These are phyloP conservation scores for Drosophila sturtevanti DNA, from an alignment of 1,140 invertebrate genomes.

Conservation along the genomic window DNA sequence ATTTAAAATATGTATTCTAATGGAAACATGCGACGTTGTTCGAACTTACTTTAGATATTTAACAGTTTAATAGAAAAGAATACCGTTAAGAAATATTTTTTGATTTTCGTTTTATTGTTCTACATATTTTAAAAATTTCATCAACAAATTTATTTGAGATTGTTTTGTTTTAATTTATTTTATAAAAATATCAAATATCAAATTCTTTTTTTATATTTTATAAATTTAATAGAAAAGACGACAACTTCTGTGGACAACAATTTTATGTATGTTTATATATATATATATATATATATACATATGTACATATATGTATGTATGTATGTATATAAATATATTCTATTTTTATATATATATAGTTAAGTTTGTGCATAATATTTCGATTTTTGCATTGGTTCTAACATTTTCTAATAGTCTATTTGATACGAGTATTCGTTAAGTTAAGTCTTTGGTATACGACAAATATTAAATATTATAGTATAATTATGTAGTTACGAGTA, in stretches of 20 bases:
- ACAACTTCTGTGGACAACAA: conserved; percentile 59
- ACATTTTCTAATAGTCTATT: conserved; percentile 73
- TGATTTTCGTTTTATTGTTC: conserved; percentile 57
- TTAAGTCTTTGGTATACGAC: conserved; percentile 72
- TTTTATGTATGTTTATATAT: conserved; percentile 41
- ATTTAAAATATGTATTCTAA: neutral
- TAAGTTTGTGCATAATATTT: conserved; percentile 16
- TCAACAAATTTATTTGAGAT: conserved; percentile 31
- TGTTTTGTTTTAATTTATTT: conserved; percentile 23
- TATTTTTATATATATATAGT: neutral
- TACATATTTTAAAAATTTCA: conserved; percentile 67
- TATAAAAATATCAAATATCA: conserved; percentile 76
- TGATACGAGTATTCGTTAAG: conserved; percentile 50
- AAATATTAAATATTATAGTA: conserved; percentile 29
- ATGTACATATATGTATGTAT: conserved; percentile 28
- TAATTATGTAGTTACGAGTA: neutral
- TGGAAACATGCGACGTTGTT: conserved; percentile 24
- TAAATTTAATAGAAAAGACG: conserved; percentile 61
- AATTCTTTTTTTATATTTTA: conserved; percentile 36
- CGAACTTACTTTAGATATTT: conserved; percentile 53
- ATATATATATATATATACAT: conserved; percentile 45
- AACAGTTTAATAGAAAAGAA: conserved; percentile 15
- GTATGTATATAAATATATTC: conserved; percentile 5
- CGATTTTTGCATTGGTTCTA: conserved; percentile 31
- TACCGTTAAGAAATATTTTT: conserved; percentile 28